Conservation (phyloP, 2,113 vertebrate species). For the Lichenostomus cassidix region DNA sequence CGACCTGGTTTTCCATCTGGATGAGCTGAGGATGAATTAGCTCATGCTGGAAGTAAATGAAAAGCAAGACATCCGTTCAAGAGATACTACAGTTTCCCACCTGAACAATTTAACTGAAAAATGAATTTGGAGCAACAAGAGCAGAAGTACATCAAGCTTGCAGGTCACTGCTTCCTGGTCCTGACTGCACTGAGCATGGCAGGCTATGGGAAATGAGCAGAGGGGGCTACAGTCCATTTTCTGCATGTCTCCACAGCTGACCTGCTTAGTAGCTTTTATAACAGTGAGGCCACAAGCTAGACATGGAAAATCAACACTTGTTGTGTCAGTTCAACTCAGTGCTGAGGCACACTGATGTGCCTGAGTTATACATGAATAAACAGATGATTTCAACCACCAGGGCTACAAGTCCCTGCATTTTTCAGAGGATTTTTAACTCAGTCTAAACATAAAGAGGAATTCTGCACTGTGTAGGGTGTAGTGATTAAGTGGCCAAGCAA, state of each 20-base stretch:
- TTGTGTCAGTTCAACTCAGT: constrained; percentile 56
- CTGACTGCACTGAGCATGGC: background rate
- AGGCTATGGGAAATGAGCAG: constrained; percentile 10
- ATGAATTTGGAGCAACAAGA: constrained; percentile 19
- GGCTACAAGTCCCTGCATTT: constrained; percentile 22
- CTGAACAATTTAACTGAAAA: constrained; percentile 31
- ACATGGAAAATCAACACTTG: constrained; percentile 51
- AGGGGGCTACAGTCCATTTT: constrained; percentile 35
- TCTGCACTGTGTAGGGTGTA: background rate
- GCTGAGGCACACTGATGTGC: constrained; percentile 41
- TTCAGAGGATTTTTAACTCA: constrained; percentile 39
- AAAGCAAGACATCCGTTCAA: background rate
- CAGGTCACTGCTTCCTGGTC: constrained; percentile 10
- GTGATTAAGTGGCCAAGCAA: background rate
- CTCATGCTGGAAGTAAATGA: constrained; percentile 16
- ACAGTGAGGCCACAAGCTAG: constrained; percentile 40
- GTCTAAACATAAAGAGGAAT: background rate
- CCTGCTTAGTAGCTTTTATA: constrained; percentile 48
- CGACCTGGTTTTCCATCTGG: background rate
- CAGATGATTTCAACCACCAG: constrained; percentile 41
- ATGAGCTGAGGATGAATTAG: constrained; percentile 36
- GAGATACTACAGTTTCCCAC: background rate
- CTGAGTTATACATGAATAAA: constrained; percentile 60
- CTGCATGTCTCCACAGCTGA: constrained; percentile 31
- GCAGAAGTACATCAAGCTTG: background rate